These are phyloP conservation scores for Drosophila helvetica DNA, from an alignment of 2,888 invertebrate genomes.

Conservation along the genomic window DNA sequence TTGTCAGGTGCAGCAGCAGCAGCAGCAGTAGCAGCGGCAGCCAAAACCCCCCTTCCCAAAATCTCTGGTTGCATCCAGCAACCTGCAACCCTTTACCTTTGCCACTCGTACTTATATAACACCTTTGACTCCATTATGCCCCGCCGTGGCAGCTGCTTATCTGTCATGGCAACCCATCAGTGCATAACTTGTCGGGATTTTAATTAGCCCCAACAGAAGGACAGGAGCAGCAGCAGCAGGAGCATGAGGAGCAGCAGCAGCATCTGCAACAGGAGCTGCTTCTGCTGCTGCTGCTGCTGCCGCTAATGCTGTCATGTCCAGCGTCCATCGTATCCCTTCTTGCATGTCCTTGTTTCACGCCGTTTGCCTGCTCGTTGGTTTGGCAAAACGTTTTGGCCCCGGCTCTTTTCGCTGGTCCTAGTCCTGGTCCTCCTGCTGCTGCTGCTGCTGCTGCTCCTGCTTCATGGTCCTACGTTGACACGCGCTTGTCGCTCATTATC, in stretches of 20 bases:
- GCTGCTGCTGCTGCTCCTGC: slow-evolving; percentile 36
- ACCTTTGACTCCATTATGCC: slow-evolving; percentile 70
- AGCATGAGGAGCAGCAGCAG: background rate
- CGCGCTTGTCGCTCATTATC: slow-evolving; percentile 81
- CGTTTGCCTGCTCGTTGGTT: slow-evolving; percentile 74
- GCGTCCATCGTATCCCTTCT: slow-evolving; percentile 19
- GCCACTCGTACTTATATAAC: slow-evolving; percentile 66
- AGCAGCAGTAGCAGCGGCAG: slow-evolving; percentile 41
- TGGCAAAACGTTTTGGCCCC: slow-evolving; percentile 72
- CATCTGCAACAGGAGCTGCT: slow-evolving; percentile 18
- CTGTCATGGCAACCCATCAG: slow-evolving; percentile 70
- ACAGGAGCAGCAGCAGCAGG: slow-evolving; percentile 13
- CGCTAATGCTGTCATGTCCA: slow-evolving; percentile 17
- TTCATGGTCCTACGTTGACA: slow-evolving; percentile 65
- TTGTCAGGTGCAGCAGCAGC: slow-evolving; percentile 69
- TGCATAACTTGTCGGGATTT: slow-evolving; percentile 56
- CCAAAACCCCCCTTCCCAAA: background rate
- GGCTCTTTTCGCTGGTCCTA: slow-evolving; percentile 27
- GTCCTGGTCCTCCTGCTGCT: slow-evolving; percentile 34
- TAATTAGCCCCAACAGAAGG: slow-evolving; percentile 62
- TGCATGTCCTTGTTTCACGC: slow-evolving; percentile 53
- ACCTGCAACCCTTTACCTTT: background rate
- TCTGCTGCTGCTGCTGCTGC: background rate
- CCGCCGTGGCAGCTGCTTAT: slow-evolving; percentile 55
- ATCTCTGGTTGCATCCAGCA: slow-evolving; percentile 19